Percentiles rank a stretch among this genome's conserved stretches.
These are phyloP conservation scores for Alitta virens DNA, from an alignment of 2,888 invertebrate species.

Conservation along the genomic window DNA sequence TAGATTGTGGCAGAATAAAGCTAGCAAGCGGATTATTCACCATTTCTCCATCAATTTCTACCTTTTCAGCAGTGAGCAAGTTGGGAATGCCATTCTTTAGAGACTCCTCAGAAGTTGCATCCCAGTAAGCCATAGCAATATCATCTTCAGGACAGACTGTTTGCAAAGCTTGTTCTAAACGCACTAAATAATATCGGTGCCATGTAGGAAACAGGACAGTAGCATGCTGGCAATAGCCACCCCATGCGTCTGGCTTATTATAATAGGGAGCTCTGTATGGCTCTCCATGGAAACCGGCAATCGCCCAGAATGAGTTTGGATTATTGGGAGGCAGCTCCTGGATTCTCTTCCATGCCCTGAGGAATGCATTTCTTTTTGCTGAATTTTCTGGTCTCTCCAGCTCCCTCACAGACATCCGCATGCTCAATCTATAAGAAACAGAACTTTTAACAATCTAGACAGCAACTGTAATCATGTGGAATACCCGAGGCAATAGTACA, in stretches of 20 bases:
- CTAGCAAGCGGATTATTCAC: neutral
- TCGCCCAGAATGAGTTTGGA: neutral
- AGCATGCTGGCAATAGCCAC: neutral
- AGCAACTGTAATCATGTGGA: too few species aligned
- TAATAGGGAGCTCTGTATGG: neutral
- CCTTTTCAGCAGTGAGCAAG: neutral
- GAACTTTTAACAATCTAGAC: too few species aligned
- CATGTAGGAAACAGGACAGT: constrained; percentile 1
- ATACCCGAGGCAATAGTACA: too few species aligned
- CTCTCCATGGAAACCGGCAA: neutral
- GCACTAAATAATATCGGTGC: neutral
- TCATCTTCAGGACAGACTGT: constrained; percentile 4
- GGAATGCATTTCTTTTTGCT: neutral
- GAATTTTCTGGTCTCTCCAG: neutral
- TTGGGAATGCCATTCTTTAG: neutral
- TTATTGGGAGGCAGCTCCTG: neutral
- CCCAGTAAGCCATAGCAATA: constrained; percentile 1
- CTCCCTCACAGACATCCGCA: neutral
- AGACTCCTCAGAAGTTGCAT: constrained; percentile 2
- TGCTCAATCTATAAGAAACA: too few species aligned
- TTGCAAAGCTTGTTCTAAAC: neutral
- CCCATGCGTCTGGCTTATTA: neutral
- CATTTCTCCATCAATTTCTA: neutral
- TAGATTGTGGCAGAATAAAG: neutral
- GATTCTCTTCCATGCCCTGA: neutral